Evolutionary conservation across 2,113 vertebrate genomes (phyloP).

Genomic region (Rissa tridactyla): DNA sequence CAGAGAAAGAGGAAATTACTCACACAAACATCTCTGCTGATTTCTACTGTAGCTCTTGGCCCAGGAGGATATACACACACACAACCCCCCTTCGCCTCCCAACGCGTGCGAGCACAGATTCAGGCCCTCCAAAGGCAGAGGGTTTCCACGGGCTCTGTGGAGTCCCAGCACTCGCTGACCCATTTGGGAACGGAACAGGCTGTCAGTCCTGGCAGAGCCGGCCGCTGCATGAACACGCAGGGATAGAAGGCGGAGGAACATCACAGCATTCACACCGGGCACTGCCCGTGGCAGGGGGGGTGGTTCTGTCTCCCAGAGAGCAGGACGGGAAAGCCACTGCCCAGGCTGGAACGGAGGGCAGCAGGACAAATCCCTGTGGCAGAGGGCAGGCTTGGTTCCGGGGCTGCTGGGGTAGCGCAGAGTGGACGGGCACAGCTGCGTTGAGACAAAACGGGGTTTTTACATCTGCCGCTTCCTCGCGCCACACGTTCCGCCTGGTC

Average conservation of each 20-base stretch:
- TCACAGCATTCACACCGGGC: neutral
- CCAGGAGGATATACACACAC: neutral
- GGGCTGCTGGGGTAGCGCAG: neutral
- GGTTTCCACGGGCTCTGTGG: accelerated
- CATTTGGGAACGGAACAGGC: neutral
- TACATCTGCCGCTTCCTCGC: neutral
- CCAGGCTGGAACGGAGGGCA: neutral
- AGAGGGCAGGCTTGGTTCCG: neutral
- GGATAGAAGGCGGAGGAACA: neutral
- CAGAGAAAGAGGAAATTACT: neutral
- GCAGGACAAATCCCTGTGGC: neutral
- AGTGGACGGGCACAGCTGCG: neutral
- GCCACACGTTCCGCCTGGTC: accelerated
- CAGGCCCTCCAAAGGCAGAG: neutral
- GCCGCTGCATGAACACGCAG: neutral
- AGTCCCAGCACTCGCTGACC: neutral
- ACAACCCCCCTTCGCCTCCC: neutral
- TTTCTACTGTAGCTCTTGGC: constrained; percentile 31
- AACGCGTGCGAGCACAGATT: neutral
- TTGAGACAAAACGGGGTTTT: neutral
- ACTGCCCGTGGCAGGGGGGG: neutral
- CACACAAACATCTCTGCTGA: neutral
- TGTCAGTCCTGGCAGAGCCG: neutral
- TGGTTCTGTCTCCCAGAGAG: neutral
- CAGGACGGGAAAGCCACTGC: neutral